Conservation (phyloP, 2,113 vertebrate species). For the human (Homo sapiens) region GRCh38 chr11:90697001-90697500, state of each 20-base stretch:
- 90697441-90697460: background rate
- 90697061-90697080: background rate
- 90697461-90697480: background rate
- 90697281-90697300: background rate
- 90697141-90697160: background rate
- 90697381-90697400: background rate
- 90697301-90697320: background rate
- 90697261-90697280: background rate
- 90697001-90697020: background rate
- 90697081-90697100: background rate
- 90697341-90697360: background rate
- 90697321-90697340: background rate
- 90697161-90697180: background rate
- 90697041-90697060: background rate
- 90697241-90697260: background rate
- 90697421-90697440: background rate
- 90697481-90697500: background rate
- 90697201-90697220: background rate
- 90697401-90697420: background rate
- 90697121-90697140: accelerated
- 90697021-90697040: background rate
- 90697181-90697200: background rate
- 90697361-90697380: background rate
- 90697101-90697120: background rate
- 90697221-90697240: background rate